A percentile compares a stretch with the other conserved stretches of the same genome.
Evolutionary conservation across 2,797 vertebrate genomes (phyloP).

Genomic region (Poeciliopsis turneri): DNA sequence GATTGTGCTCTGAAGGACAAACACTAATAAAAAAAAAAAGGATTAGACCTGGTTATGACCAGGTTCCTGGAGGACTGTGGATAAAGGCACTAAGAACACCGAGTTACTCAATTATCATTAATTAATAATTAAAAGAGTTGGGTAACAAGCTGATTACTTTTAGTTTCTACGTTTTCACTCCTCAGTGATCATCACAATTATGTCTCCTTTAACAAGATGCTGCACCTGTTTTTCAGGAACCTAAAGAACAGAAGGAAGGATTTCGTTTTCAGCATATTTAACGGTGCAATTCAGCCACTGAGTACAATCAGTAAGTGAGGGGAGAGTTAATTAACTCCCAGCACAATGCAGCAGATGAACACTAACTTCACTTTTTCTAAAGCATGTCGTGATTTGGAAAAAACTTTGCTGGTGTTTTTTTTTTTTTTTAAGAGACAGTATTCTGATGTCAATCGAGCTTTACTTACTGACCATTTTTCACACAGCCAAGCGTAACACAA

Average conservation of each 20-base stretch:
- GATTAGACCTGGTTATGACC: not conserved
- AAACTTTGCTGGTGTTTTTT: not conserved
- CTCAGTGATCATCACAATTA: not conserved
- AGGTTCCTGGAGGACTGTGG: not conserved
- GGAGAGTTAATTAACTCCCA: not conserved
- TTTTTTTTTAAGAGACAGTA: not conserved
- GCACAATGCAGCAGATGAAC: not conserved
- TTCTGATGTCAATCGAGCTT: not conserved
- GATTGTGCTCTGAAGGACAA: not conserved
- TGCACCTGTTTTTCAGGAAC: not conserved
- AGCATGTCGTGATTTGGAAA: not conserved
- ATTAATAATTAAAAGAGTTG: not conserved
- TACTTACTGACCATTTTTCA: not conserved
- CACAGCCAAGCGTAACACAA: not conserved
- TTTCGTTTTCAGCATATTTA: not conserved
- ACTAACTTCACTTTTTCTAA: not conserved
- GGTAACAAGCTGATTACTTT: not conserved
- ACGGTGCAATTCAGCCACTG: not conserved
- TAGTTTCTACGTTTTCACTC: not conserved
- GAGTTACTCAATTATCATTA: not conserved
- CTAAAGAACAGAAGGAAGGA: not conserved
- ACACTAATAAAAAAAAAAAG: not conserved
- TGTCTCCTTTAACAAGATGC: not conserved
- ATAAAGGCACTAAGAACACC: not conserved
- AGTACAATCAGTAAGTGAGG: not conserved